Evolutionary conservation across 2,797 vertebrate genomes (phyloP).

Genomic region (Salarias fasciatus): DNA sequence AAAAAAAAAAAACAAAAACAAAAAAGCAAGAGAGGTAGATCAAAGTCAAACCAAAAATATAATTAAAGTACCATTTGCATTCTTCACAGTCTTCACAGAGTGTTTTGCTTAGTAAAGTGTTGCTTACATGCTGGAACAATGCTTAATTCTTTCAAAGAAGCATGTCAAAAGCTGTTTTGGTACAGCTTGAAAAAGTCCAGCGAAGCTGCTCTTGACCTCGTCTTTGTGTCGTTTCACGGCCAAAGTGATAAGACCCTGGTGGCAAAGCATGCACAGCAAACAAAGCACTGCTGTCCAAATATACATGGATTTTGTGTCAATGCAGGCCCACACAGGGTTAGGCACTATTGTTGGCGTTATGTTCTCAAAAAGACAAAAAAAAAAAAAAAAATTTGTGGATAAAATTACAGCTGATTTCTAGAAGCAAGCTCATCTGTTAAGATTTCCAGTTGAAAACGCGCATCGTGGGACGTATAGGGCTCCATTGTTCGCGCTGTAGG

Average conservation of each 20-base stretch:
- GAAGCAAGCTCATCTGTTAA: slow-evolving; percentile 3
- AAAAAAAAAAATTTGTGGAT: slow-evolving; percentile 6
- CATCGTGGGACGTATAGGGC: slow-evolving; percentile 16
- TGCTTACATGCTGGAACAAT: not conserved
- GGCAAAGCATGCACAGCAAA: slow-evolving; percentile 10
- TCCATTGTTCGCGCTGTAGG: slow-evolving; percentile 30
- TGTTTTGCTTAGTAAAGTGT: not conserved
- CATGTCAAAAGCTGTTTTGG: not conserved
- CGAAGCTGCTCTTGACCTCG: not conserved
- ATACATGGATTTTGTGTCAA: slow-evolving; percentile 17
- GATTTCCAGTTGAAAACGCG: slow-evolving; percentile 7
- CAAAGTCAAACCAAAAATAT: not conserved
- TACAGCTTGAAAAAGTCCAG: not conserved
- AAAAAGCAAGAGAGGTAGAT: not conserved
- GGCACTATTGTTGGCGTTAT: not conserved
- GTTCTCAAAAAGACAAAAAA: too few species aligned
- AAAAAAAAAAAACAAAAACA: too few species aligned
- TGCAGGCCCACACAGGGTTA: slow-evolving; percentile 11
- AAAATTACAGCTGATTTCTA: slow-evolving; percentile 5
- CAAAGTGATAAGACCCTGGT: slow-evolving; percentile 16
- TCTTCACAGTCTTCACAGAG: slow-evolving; percentile 1
- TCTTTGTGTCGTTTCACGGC: slow-evolving; percentile 8
- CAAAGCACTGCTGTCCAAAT: slow-evolving; percentile 28
- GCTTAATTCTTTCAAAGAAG: not conserved
- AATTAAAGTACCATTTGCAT: not conserved